These are phyloP conservation scores for Hydrolagus affinis DNA, from an alignment of 2,113 vertebrate genomes.

Conservation along the genomic window DNA sequence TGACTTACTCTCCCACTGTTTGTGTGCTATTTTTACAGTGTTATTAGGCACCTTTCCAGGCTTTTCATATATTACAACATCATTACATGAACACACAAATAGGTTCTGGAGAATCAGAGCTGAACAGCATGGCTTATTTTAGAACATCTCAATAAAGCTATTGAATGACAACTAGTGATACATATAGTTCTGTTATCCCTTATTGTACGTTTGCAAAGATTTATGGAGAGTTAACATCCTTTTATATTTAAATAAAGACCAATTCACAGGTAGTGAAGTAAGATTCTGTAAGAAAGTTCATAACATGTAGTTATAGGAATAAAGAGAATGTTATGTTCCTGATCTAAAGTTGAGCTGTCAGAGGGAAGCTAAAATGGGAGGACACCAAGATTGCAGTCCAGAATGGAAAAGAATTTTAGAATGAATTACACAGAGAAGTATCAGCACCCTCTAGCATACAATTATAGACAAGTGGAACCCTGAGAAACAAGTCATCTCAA, in stretches of 20 bases:
- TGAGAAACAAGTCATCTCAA: not conserved
- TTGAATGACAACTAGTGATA: not conserved
- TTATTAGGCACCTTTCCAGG: not conserved
- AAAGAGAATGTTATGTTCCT: not conserved
- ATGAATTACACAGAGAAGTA: not conserved
- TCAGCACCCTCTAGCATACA: not conserved
- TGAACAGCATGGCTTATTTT: not conserved
- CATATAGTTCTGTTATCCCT: not conserved
- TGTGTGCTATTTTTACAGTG: slow-evolving; percentile 23
- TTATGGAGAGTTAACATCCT: too few species aligned
- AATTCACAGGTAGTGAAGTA: not conserved
- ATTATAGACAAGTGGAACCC: not conserved
- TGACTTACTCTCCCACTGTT: slow-evolving; percentile 3
- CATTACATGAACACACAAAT: not conserved
- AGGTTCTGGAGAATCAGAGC: not conserved
- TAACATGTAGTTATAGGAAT: not conserved
- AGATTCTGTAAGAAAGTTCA: not conserved
- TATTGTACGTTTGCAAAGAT: not conserved
- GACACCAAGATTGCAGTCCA: not conserved
- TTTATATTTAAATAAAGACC: too few species aligned
- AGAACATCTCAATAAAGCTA: not conserved
- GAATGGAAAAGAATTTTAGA: not conserved
- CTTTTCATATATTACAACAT: slow-evolving; percentile 1
- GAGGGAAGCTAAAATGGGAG: not conserved
- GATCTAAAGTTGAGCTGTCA: not conserved